Percentiles rank a stretch among this genome's conserved stretches.
Conservation (phyloP, 2,888 invertebrate species). For the Philhelius pedissequus region DNA sequence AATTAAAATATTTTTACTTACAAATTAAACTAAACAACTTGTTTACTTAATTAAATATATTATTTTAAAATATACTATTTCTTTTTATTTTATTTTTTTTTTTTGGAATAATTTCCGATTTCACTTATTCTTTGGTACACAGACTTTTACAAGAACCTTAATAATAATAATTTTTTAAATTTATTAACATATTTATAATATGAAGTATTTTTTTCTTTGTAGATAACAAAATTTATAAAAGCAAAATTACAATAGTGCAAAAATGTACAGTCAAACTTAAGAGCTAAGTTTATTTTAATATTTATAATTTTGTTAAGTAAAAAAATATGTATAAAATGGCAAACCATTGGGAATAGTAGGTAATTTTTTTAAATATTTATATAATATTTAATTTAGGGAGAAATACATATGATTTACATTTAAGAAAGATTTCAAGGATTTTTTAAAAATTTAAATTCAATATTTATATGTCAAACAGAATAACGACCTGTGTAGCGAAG, state of each 20-base stretch:
- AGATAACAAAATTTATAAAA: neutral
- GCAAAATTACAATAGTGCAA: conserved; percentile 4
- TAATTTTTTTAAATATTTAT: neutral
- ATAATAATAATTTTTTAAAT: neutral
- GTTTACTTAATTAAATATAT: neutral
- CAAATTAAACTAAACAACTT: neutral
- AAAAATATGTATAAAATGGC: conserved; percentile 24
- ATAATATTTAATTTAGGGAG: neutral
- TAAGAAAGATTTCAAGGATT: neutral
- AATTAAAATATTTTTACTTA: neutral
- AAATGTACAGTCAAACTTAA: conserved; percentile 47
- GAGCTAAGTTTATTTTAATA: neutral
- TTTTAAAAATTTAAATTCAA: neutral
- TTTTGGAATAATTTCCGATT: conserved; percentile 43
- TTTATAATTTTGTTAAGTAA: neutral
- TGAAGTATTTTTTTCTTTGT: conserved; percentile 8
- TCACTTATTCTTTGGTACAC: conserved; percentile 61
- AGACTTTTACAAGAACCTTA: conserved; percentile 36
- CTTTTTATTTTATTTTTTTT: neutral
- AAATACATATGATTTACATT: neutral
- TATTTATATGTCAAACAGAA: neutral
- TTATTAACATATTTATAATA: conserved; percentile 11
- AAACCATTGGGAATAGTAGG: conserved; percentile 31
- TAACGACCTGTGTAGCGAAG: neutral
- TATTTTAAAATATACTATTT: neutral